phyloP scores from a whole-genome alignment of 2,113 vertebrate genomes.

The Halcyon senegalensis region DNA sequence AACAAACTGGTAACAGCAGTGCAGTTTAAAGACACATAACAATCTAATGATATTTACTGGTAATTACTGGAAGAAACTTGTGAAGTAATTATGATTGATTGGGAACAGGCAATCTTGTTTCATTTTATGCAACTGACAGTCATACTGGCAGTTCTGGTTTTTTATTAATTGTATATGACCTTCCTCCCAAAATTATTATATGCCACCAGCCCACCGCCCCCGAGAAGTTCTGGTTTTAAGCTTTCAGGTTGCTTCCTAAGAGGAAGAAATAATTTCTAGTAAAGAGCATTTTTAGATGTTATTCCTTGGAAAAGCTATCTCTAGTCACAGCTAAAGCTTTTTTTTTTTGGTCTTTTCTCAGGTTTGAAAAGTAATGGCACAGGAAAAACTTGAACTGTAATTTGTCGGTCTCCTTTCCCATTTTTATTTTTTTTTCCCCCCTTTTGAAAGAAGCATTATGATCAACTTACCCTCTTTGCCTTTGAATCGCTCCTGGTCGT shows the following conservation, averaged over 20 bases:
- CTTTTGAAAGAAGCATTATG: background rate
- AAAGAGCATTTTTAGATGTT: background rate
- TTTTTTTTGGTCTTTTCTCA: background rate
- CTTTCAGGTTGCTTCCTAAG: background rate
- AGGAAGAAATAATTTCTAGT: background rate
- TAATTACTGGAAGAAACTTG: background rate
- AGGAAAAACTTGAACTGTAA: background rate
- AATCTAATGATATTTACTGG: background rate
- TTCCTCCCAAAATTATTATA: background rate
- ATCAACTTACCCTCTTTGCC: slow-evolving; percentile 92
- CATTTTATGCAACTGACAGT: background rate
- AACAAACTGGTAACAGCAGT: too few species aligned
- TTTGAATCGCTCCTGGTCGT: slow-evolving; percentile 98
- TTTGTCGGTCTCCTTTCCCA: background rate
- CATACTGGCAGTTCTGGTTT: background rate
- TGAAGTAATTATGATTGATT: background rate
- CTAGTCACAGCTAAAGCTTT: background rate
- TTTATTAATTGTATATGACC: background rate
- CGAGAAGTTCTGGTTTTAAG: background rate
- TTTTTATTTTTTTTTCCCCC: background rate
- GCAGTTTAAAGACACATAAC: background rate
- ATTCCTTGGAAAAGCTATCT: background rate
- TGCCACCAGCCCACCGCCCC: too few species aligned
- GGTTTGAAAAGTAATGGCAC: background rate
- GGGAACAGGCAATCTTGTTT: background rate